Percentiles rank a stretch among this genome's conserved stretches.
Conservation (phyloP, 2,888 invertebrate species). For the Amblyjoppa proteus region DNA sequence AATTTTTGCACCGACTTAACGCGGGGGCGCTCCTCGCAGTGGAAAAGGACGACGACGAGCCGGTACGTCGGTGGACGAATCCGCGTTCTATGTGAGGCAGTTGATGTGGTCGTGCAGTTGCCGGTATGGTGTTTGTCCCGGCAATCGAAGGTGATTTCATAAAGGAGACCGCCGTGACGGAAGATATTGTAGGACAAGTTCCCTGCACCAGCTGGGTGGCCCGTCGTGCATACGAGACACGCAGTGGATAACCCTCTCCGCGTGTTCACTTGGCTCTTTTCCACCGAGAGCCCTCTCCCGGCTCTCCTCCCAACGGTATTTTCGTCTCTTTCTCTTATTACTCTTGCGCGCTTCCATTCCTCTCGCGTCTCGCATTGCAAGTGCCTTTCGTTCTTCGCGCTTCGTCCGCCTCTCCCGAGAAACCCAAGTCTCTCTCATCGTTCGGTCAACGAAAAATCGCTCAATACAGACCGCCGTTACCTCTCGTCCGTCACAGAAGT, state of each 20-base stretch:
- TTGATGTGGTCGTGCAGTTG: slow-evolving; percentile 57
- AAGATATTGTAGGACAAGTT: slow-evolving; percentile 84
- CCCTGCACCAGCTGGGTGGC: slow-evolving; percentile 82
- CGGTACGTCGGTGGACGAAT: background rate
- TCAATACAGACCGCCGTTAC: slow-evolving; percentile 36
- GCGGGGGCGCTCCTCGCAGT: background rate
- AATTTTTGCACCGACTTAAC: background rate
- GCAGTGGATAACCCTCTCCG: slow-evolving; percentile 60
- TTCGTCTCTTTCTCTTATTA: slow-evolving; percentile 28
- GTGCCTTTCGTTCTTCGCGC: slow-evolving; percentile 34
- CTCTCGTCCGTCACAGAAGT: background rate
- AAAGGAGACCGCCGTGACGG: slow-evolving; percentile 84
- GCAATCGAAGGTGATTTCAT: slow-evolving; percentile 82
- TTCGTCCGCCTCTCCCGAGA: slow-evolving; percentile 22
- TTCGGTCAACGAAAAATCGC: slow-evolving; percentile 53
- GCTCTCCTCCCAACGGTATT: slow-evolving; percentile 19
- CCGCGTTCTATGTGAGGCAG: slow-evolving; percentile 28
- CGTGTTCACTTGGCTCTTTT: slow-evolving; percentile 29
- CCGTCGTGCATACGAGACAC: slow-evolving; percentile 74
- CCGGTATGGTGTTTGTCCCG: slow-evolving; percentile 71
- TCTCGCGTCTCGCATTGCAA: slow-evolving; percentile 15
- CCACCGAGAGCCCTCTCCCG: background rate
- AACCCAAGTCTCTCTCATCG: slow-evolving; percentile 39
- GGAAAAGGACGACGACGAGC: background rate
- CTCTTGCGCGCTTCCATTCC: slow-evolving; percentile 30